Conservation (phyloP, 1,140 invertebrate genomes). For the Streblospio benedicti region DNA sequence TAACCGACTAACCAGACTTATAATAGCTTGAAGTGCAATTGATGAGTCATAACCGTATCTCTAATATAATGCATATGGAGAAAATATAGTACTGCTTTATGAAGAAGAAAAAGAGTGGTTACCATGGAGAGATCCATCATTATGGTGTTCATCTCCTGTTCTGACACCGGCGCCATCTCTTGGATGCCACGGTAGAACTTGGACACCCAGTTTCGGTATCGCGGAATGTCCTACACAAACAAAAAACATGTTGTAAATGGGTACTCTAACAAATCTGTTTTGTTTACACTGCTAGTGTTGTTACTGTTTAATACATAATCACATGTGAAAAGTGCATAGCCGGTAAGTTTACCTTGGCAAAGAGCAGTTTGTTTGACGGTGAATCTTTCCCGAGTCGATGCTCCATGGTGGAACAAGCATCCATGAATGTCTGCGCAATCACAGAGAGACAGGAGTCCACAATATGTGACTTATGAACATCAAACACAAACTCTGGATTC, state of each 20-base stretch:
- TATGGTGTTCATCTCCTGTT: constrained; percentile 98
- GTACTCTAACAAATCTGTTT: too few relatives aligned
- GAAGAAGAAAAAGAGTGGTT: constrained; percentile 41
- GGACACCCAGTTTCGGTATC: constrained; percentile 40
- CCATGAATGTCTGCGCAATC: constrained; percentile 99
- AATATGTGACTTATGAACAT: constrained; percentile 97
- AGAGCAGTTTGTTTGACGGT: constrained; percentile 44
- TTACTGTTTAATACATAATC: too few relatives aligned
- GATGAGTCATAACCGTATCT: background rate
- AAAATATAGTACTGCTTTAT: constrained; percentile 2
- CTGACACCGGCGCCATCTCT: constrained; percentile 86
- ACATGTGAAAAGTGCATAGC: background rate
- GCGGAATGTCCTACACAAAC: constrained; percentile 46
- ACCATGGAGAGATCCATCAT: constrained; percentile 93
- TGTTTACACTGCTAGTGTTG: too few relatives aligned
- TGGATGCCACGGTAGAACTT: constrained; percentile 53
- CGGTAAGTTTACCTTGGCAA: too few relatives aligned
- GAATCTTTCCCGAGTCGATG: constrained; percentile 87
- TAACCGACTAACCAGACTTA: background rate
- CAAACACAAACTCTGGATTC: constrained; percentile 99
- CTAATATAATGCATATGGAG: background rate
- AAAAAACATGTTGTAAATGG: too few relatives aligned
- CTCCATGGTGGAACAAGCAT: constrained; percentile 97
- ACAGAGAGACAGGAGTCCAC: constrained; percentile 98
- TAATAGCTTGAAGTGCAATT: background rate